Conservation (phyloP, 2,888 invertebrate species). For the Synergus itoensis region DNA sequence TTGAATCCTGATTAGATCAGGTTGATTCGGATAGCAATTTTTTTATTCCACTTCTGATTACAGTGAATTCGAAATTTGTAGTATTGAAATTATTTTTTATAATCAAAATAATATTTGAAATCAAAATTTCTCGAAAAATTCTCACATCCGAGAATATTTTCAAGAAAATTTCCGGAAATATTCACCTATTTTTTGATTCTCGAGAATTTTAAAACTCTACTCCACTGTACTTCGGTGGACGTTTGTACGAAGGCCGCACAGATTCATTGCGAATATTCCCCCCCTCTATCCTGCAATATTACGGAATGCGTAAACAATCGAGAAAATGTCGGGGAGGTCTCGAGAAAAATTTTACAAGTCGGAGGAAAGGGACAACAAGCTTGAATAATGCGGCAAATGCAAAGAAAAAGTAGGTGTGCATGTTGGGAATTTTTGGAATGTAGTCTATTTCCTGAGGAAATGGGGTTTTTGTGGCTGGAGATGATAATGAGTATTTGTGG, state of each 20-base stretch:
- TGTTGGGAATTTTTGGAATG: conserved; percentile 31
- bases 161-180: too few species aligned
- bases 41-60: too few species aligned
- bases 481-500: conserved; percentile 27
- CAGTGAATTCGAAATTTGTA: too few species aligned
- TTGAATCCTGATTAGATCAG: too few species aligned
- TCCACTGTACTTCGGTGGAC: conserved; percentile 31
- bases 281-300: conserved; percentile 23
- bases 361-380: conserved; percentile 16
- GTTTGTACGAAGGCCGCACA: conserved; percentile 44
- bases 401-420: conserved; percentile 25
- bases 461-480: neutral
- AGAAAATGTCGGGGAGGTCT: conserved; percentile 26
- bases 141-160: too few species aligned
- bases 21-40: too few species aligned
- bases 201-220: too few species aligned
- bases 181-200: too few species aligned
- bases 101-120: too few species aligned
- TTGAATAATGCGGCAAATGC: conserved; percentile 3
- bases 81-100: too few species aligned
- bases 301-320: conserved; percentile 20
- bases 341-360: conserved; percentile 20
- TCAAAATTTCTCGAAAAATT: too few species aligned
- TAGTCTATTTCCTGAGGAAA: neutral
- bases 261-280: conserved; percentile 24